These are phyloP conservation scores for Eremophila alpestris DNA, from an alignment of 2,797 vertebrate genomes.

Conservation along the genomic window DNA sequence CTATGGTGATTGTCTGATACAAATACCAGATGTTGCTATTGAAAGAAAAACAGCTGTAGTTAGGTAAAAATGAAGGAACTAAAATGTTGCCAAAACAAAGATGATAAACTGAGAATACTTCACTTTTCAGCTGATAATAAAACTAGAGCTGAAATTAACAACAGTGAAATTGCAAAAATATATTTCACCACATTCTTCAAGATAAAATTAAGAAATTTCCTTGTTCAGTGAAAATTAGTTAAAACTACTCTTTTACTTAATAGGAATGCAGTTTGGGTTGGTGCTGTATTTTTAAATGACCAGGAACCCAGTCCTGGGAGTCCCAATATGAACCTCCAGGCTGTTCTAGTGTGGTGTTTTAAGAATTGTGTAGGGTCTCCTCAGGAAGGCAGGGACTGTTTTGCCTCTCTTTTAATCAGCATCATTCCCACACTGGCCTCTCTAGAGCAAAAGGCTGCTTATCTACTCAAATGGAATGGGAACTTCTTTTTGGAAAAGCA, in stretches of 20 bases:
- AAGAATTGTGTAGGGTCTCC: neutral
- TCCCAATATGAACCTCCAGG: neutral
- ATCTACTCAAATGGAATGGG: neutral
- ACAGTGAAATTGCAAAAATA: neutral
- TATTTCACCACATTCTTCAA: neutral
- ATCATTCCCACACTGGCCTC: neutral
- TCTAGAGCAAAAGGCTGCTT: slow-evolving; percentile 1
- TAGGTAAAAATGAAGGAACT: neutral
- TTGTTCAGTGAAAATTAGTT: neutral
- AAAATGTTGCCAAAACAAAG: neutral
- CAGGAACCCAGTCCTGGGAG: neutral
- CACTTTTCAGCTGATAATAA: neutral
- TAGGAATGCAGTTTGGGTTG: neutral
- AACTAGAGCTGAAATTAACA: neutral
- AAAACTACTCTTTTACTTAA: neutral
- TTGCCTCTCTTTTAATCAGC: neutral
- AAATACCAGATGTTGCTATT: neutral
- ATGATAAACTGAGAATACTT: neutral
- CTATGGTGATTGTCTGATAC: neutral
- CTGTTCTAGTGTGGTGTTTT: neutral
- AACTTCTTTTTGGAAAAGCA: neutral
- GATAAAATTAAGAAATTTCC: neutral
- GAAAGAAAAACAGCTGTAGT: neutral
- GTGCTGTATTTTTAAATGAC: neutral
- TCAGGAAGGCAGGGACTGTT: neutral